Conservation (phyloP, 2,113 vertebrate genomes). For the Misgurnus anguillicaudatus region DNA sequence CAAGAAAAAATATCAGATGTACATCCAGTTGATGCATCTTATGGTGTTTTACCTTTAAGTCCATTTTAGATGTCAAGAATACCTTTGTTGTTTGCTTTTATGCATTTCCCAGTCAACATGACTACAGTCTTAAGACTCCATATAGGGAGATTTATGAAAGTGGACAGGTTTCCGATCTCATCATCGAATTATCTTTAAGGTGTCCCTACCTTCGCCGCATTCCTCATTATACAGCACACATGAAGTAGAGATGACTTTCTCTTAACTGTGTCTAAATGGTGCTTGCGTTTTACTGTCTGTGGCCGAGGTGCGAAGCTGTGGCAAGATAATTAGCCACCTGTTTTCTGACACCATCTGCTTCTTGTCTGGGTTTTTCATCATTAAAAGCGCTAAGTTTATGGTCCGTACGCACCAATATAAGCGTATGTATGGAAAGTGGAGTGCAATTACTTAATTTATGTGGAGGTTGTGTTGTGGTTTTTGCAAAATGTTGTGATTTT, state of each 20-base stretch:
- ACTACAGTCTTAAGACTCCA: not conserved
- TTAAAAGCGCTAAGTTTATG: constrained; percentile 27
- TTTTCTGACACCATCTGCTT: constrained; percentile 56
- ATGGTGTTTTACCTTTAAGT: not conserved
- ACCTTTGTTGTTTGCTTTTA: too few species aligned
- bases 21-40: not conserved
- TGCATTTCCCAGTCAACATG: not conserved
- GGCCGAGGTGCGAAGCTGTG: constrained; percentile 55
- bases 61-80: too few species aligned
- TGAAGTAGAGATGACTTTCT: constrained; percentile 38
- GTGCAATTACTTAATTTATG: constrained; percentile 27
- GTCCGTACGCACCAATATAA: constrained; percentile 39
- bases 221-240: constrained; percentile 65
- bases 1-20: not conserved
- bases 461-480: constrained; percentile 10
- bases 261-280: constrained; percentile 47
- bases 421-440: not conserved
- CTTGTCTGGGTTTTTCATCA: constrained; percentile 49
- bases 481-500: constrained; percentile 8
- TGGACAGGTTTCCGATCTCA: constrained; percentile 14
- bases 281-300: constrained; percentile 48
- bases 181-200: constrained; percentile 72
- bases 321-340: constrained; percentile 56
- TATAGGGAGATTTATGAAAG: not conserved
- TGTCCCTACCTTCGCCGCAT: constrained; percentile 68